These are phyloP conservation scores for Rhegmatorhina hoffmannsi DNA, from an alignment of 2,113 vertebrate genomes.

Conservation along the genomic window DNA sequence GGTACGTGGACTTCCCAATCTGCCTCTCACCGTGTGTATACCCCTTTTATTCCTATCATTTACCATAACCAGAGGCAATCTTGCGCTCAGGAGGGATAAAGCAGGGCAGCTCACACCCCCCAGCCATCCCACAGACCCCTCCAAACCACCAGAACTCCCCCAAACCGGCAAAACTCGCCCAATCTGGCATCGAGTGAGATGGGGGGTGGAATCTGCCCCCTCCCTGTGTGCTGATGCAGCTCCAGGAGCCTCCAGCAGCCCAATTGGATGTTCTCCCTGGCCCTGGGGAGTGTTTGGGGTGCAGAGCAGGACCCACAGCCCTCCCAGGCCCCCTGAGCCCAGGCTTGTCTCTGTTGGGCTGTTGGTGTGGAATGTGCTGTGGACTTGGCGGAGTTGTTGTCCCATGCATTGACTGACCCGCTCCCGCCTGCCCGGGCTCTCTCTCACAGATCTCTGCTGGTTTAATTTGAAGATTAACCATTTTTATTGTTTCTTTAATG, in stretches of 20 bases:
- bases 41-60: slow-evolving; percentile 91
- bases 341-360: slow-evolving; percentile 69
- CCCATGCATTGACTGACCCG: background rate
- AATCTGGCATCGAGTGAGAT: fast-evolving
- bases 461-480: background rate
- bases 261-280: fast-evolving
- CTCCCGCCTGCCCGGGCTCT: background rate
- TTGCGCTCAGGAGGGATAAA: slow-evolving; percentile 65
- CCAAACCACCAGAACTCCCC: background rate
- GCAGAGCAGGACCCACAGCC: background rate
- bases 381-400: background rate
- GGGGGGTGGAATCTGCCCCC: background rate
- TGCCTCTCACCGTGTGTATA: slow-evolving; percentile 99
- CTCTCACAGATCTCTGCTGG: fast-evolving
- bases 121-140: fast-evolving
- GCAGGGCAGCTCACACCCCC: slow-evolving; percentile 10
- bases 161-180: background rate
- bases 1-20: slow-evolving; percentile 99
- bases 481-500: background rate
- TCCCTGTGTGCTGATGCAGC: fast-evolving
- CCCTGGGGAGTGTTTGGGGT: background rate
- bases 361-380: slow-evolving; percentile 60
- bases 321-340: slow-evolving; percentile 58
- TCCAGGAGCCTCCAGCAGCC: background rate
- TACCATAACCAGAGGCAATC: slow-evolving; percentile 75